Base-by-base conservation (phyloP, 2,113 vertebrate genomes). In the Oostethus manadensis region DNA sequence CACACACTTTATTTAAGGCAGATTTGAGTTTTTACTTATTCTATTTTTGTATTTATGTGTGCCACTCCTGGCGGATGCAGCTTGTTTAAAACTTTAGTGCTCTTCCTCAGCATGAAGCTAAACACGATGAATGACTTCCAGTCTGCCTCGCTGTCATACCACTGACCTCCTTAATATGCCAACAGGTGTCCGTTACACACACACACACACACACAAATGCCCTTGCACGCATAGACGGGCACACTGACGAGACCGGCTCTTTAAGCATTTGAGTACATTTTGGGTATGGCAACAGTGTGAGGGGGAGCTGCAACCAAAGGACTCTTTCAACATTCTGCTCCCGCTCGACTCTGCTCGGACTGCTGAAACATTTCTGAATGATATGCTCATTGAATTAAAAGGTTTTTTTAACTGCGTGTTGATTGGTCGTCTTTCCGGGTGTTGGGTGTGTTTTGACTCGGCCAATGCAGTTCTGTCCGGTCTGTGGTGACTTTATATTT, bases 1-100 rank as follows among this genome's bases (percentile, higher is more conserved):
- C 38, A 42, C 64, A 70, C 68, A 56, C 64, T 78, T 77, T 81
- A 87, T 86, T 88, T 88, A 86, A 88, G 63, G 68, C 69, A 64
- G 35, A 56, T 65, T 65, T 76, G 48, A 58, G 38, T 80, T 77
- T 56, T 77, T 87, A 81, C 69, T 79, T 74, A 80, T 83, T 86
- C 81, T 88, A 83, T 88, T 87, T 88, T 90, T 89, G 56, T 90
- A 88, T 88, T 88, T 86, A 86, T 87, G 80, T 76, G 68, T 79
- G 75, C 81, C 76, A 69, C 67, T 74, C 67, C 53, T 33, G 70
- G 79, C 70, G 9, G 73, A 66, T 71, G 68, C 61, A 60, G 57
- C 66, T 78, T 77, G 72, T 71, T 44, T 65, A 65, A 73, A 78
- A 74, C 56, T 58, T 74, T 77, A 67, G 77, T 67, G 76, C 74